Evolutionary conservation across 2,113 vertebrate genomes (phyloP), one percentile per base, ranked within the genome.

Genomic region (Scophthalmus maximus): DNA sequence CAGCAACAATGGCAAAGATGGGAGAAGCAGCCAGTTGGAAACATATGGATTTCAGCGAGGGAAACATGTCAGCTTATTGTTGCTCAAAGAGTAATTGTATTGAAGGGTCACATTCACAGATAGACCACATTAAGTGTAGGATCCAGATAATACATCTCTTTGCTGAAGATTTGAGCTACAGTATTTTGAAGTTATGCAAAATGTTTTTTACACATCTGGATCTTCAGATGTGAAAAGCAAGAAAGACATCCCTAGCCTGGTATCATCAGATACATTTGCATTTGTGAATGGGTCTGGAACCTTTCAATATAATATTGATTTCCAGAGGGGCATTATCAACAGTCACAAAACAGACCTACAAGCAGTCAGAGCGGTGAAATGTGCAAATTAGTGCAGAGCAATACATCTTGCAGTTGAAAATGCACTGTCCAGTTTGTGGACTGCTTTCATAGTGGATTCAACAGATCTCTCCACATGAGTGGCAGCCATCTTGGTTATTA

Each of bases 1-100:
- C 76, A 81, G 57, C 44, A 23, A 17, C 11, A 23, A 66, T 67
- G 61, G 70, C 30, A 68, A 68, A 88, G 52, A 8, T 67, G 27
- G 38, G 51, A 53, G 67, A 38, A 49, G 58, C 63, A 67, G 71
- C 30, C 27, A 34, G 29, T 30, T 69, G 30, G 38, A 49, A 49
- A 14, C 14, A 51, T 52, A 65, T 50, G 44, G n/a, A 73, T 61
- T 6, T 22, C 23, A 15, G 26, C 32, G 32, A 12, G 7, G 23
- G 23, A n/a, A 12, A 42, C 61, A 44, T 52, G 38, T 58, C 46
- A 51, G 32, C 42, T 68, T 29, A 34, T 20, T 66, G 67, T 66
- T 78, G 26, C 47, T 68, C 6, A 60, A 63, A 49, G 8, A 30
- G 23, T 47, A 51, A 49, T 27, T 58, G 4, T 6, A 14, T 60